Conservation (phyloP, 1,140 invertebrate species). For the Macrocentrus cingulum region DNA sequence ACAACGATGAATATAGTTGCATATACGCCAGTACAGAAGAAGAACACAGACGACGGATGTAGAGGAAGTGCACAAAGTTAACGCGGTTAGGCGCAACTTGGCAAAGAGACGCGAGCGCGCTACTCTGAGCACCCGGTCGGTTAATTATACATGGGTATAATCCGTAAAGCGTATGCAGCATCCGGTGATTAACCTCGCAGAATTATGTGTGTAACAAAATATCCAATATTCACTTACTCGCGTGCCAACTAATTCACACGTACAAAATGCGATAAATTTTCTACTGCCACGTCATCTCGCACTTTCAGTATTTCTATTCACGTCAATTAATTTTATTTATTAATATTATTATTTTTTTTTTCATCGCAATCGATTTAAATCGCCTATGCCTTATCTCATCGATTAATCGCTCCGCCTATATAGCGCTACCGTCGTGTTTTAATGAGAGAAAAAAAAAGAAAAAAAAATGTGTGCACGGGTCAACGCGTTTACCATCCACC, state of each 20-base stretch:
- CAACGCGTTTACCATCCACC: too few species aligned
- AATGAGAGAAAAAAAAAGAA: too few species aligned
- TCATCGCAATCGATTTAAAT: too few species aligned
- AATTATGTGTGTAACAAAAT: conserved; percentile 9
- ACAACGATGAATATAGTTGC: conserved; percentile 1
- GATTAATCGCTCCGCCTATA: too few species aligned
- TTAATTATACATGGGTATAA: conserved; percentile 37
- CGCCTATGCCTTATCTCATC: too few species aligned
- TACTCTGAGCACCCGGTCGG: conserved; percentile 18
- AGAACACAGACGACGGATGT: conserved; percentile 3
- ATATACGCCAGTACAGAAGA: conserved; percentile 5
- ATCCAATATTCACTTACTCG: conserved; percentile 8
- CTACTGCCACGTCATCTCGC: background rate
- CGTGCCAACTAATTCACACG: conserved; percentile 6
- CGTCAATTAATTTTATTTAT: too few species aligned
- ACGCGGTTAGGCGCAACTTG: conserved; percentile 8
- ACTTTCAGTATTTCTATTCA: too few species aligned
- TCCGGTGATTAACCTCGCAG: conserved; percentile 32
- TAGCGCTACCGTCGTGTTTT: too few species aligned
- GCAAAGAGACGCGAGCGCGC: background rate
- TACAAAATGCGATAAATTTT: conserved; percentile 1
- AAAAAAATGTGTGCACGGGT: too few species aligned
- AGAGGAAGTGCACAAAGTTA: conserved; percentile 10
- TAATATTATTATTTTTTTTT: too few species aligned
- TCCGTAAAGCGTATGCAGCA: conserved; percentile 32